phyloP scores from a whole-genome alignment of 2,113 vertebrate genomes.

The Pelobates fuscus region DNA sequence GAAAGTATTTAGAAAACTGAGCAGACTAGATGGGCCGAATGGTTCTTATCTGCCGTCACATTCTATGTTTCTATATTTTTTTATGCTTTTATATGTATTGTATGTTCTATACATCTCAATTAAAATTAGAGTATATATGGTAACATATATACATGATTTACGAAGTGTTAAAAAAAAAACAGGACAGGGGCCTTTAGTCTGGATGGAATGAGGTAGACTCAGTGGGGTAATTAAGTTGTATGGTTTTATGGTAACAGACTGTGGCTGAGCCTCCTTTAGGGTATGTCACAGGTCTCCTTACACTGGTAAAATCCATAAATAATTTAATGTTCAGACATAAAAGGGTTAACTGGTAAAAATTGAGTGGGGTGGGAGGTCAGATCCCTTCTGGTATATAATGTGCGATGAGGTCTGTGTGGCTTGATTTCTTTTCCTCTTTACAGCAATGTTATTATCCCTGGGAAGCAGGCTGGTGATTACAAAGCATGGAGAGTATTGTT shows the following conservation, averaged over 20 bases:
- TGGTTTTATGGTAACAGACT: conserved; percentile 6
- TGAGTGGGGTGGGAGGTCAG: background rate
- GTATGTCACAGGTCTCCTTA: background rate
- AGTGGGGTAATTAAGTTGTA: background rate
- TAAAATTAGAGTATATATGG: no score
- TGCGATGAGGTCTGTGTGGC: conserved; percentile 6
- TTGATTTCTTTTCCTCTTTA: conserved; percentile 33
- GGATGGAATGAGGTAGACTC: background rate
- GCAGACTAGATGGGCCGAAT: no score
- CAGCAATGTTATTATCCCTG: conserved; percentile 45
- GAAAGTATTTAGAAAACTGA: no score
- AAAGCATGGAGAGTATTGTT: conserved; percentile 74
- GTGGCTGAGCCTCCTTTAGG: background rate
- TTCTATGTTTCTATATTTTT: no score
- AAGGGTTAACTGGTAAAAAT: conserved; percentile 21
- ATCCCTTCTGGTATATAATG: conserved; percentile 29
- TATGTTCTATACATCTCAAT: no score
- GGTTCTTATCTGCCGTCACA: no score
- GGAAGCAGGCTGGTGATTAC: conserved; percentile 43
- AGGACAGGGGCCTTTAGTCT: no score
- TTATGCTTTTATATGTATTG: no score
- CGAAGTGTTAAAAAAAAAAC: no score
- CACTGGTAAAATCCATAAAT: background rate
- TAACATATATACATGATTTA: no score
- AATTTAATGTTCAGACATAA: background rate